phyloP scores from a whole-genome alignment of 1,140 invertebrate genomes.

The Drosophila busckii region DNA sequence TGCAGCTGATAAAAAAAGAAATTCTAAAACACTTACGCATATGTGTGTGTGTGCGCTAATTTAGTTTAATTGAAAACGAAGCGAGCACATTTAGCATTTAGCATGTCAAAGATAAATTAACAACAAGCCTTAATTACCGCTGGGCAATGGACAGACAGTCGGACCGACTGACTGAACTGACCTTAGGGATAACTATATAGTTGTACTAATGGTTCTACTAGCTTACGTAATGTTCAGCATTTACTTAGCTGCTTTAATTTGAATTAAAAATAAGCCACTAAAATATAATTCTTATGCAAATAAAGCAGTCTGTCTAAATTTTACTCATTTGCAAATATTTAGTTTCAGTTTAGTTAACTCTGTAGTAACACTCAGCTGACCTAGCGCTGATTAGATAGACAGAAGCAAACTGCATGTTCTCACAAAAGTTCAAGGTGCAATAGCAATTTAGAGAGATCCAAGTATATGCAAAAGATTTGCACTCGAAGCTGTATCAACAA shows the following conservation, averaged over 20 bases:
- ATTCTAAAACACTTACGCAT: no score
- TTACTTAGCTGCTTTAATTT: constrained; percentile 5
- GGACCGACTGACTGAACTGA: no score
- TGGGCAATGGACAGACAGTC: no score
- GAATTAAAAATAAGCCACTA: no score
- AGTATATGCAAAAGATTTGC: constrained; percentile 15
- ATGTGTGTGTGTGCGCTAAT: no score
- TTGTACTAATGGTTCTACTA: constrained; percentile 49
- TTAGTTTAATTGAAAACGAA: constrained; percentile 53
- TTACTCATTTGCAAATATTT: no score
- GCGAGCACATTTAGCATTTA: constrained; percentile 24
- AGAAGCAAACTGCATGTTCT: neutral
- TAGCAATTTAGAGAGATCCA: constrained; percentile 4
- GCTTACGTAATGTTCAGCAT: constrained; percentile 54
- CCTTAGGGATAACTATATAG: constrained; percentile 42
- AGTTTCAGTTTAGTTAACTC: no score
- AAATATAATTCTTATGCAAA: no score
- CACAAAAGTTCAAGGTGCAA: constrained; percentile 11
- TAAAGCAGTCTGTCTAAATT: no score
- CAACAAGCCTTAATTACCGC: constrained; percentile 50
- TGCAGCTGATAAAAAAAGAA: no score
- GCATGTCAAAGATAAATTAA: constrained; percentile 49
- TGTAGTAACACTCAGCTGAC: no score
- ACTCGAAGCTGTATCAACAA: constrained; percentile 19
- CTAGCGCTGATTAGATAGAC: no score